Percentiles rank a stretch among this genome's conserved stretches.
phyloP scores from a whole-genome alignment of 2,888 invertebrate genomes.

The Agrochola lota region DNA sequence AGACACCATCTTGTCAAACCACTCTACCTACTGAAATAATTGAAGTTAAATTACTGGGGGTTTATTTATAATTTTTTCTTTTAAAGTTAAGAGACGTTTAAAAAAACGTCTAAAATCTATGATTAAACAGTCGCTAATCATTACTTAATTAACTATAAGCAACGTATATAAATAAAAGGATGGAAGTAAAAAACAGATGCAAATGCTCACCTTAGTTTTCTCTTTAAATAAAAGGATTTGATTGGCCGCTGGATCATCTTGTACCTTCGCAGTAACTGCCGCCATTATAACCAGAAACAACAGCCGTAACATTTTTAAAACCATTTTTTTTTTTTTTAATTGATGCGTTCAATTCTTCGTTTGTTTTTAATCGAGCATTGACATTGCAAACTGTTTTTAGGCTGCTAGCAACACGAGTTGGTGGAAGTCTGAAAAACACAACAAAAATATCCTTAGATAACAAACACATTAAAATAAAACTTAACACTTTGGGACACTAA shows the following conservation, averaged over 20 bases:
- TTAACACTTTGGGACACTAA: not conserved
- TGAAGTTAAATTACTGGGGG: no score
- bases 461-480: not conserved
- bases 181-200: slow-evolving; percentile 45
- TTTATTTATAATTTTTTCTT: no score
- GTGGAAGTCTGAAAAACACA: slow-evolving; percentile 8
- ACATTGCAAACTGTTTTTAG: not conserved
- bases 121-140: no score
- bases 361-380: not conserved
- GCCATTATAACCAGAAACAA: slow-evolving; percentile 45
- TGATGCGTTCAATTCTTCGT: not conserved
- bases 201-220: slow-evolving; percentile 75
- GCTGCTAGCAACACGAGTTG: not conserved
- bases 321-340: slow-evolving; percentile 76
- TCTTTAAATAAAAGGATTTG: slow-evolving; percentile 78
- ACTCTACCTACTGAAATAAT: not conserved
- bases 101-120: no score
- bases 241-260: slow-evolving; percentile 73
- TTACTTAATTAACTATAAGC: no score
- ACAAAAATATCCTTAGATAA: not conserved
- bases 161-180: no score
- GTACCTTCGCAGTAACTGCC: slow-evolving; percentile 55
- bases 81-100: no score
- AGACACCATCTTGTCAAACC: not conserved
- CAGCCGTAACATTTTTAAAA: slow-evolving; percentile 81